These are phyloP conservation scores for Ectemnius cavifrons DNA, from an alignment of 2,888 invertebrate genomes.

Conservation along the genomic window DNA sequence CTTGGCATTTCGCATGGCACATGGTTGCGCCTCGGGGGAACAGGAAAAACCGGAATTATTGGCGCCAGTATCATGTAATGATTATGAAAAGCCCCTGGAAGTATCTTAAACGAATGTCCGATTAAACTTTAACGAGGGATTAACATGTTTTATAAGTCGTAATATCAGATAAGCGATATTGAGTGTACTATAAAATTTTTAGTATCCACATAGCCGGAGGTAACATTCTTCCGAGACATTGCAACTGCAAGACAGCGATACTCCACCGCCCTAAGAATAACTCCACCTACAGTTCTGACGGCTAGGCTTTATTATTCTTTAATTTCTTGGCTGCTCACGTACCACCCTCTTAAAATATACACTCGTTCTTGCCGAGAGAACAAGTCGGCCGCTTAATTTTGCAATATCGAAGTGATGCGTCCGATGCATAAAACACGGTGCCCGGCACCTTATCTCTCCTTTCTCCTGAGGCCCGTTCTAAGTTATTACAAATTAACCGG, in stretches of 20 bases:
- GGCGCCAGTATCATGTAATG: too few species aligned
- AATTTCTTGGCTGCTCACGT: conserved; percentile 50
- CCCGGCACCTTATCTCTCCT: conserved; percentile 37
- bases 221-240: background rate
- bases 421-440: conserved; percentile 40
- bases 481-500: conserved; percentile 47
- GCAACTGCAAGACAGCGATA: background rate
- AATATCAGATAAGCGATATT: background rate
- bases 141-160: background rate
- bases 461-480: conserved; percentile 32
- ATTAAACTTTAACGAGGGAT: conserved; percentile 6
- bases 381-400: conserved; percentile 60
- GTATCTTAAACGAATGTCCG: too few species aligned
- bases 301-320: conserved; percentile 22
- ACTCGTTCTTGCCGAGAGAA: conserved; percentile 20
- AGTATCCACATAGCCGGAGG: background rate
- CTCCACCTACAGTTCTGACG: background rate
- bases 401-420: conserved; percentile 51
- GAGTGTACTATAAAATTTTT: background rate
- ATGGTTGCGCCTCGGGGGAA: too few species aligned
- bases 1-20: too few species aligned
- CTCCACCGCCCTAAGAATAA: too few species aligned
- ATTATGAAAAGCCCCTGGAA: too few species aligned
- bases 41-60: too few species aligned
- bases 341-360: conserved; percentile 29